phyloP scores from a whole-genome alignment of 1,140 invertebrate genomes.

The Scaptomyza pallida region DNA sequence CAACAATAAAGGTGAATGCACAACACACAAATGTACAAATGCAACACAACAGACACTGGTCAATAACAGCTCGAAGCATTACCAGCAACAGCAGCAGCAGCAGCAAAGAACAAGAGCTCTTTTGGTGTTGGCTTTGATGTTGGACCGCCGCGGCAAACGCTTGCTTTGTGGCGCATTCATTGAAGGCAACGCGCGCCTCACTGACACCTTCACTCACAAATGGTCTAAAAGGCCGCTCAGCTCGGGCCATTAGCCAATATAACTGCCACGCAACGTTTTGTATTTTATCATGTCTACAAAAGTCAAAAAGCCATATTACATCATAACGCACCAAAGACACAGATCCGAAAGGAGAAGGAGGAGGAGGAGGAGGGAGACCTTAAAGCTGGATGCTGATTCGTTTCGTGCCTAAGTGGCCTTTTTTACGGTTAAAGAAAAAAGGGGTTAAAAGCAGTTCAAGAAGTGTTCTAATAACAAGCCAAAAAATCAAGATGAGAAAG shows the following conservation, averaged over 20 bases:
- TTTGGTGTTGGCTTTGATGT: slow-evolving; percentile 29
- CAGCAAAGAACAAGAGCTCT: slow-evolving; percentile 19
- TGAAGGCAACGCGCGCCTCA: slow-evolving; percentile 43
- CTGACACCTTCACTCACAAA: slow-evolving; percentile 69
- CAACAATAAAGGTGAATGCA: slow-evolving; percentile 40
- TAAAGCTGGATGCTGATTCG: slow-evolving; percentile 37
- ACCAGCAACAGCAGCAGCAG: slow-evolving; percentile 17
- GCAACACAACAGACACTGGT: slow-evolving; percentile 48
- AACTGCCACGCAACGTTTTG: slow-evolving; percentile 81
- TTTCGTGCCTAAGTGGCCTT: slow-evolving; percentile 81
- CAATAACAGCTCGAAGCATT: slow-evolving; percentile 55
- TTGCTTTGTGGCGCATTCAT: slow-evolving; percentile 28
- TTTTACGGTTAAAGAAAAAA: slow-evolving; percentile 30
- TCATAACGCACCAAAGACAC: slow-evolving; percentile 61
- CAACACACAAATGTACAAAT: slow-evolving; percentile 48
- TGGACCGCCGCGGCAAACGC: slow-evolving; percentile 9
- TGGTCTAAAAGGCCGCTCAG: slow-evolving; percentile 74
- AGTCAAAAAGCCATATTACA: slow-evolving; percentile 82
- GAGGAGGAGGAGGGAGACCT: slow-evolving; percentile 29
- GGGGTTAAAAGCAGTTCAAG: slow-evolving; percentile 53
- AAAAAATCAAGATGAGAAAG: slow-evolving; percentile 32
- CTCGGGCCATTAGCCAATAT: slow-evolving; percentile 77
- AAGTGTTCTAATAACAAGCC: slow-evolving; percentile 81
- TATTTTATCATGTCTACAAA: slow-evolving; percentile 83
- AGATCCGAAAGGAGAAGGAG: too few species aligned